Base-by-base conservation (phyloP, 2,797 vertebrate genomes). In the Ambastaia sidthimunki region DNA sequence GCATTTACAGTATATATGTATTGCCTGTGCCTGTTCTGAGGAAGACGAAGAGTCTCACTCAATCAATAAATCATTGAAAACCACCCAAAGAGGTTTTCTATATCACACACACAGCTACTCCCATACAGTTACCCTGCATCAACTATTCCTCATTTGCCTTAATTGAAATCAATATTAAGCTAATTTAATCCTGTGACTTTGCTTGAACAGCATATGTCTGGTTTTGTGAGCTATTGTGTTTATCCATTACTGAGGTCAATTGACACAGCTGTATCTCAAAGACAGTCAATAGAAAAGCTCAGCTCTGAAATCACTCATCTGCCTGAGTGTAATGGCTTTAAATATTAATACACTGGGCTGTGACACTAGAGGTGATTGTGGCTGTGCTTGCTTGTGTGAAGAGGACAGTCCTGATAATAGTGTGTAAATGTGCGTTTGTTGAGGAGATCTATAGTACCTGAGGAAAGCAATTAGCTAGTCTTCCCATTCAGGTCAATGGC, bases 171-270 rank as follows among this genome's bases (percentile, higher is more conserved):
- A 37, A 54, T 74, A 54, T 67, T 47, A 21, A 52, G 15, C 55
- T 74, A 55, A 74, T 70, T 82, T 55, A 55, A 78, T 74, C 71
- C 48, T 0, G 19, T 23, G 67, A 67, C 62, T 66, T 71, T 81
- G 41, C 54, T 41, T 60, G 19, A 69, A 23, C 19, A 44, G 55
- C 16, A 28, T 54, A 37, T 69, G 63, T 68, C 72, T 62, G 55
- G n/a, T 41, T 50, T 37, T 28, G 28, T 50, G 23, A 62, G 28
- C 7, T 44, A 60, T 4, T 9, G 57, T 71, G 80, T 70, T 65
- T 70, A 34, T 65, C 55, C 71, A 31, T 52, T 34, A 7, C 31
- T 70, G 37, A 65, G 80, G 80, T 81, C 80, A 81, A 34, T 25
- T 18, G 47, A 62, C n/a, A 76, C 10, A 47, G 16, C 73, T 47